These are phyloP conservation scores for Acronicta alni DNA, from an alignment of 2,888 invertebrate genomes.

Conservation along the genomic window DNA sequence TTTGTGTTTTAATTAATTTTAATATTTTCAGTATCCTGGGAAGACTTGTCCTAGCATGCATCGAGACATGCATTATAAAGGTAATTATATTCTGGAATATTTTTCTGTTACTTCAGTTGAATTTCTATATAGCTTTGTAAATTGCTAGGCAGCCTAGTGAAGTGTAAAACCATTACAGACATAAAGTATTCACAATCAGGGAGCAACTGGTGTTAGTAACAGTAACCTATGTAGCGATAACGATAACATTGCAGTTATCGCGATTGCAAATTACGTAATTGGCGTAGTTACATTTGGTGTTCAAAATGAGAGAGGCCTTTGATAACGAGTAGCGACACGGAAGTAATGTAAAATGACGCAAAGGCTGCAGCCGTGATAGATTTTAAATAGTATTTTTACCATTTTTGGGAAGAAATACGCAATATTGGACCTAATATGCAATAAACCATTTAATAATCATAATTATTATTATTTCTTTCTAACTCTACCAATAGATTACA, in stretches of 20 bases:
- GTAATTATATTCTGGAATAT: conserved; percentile 76
- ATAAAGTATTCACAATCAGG: conserved; percentile 43
- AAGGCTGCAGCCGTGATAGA: not conserved
- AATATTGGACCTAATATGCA: no score
- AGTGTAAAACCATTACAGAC: conserved; percentile 26
- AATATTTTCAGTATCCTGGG: conserved; percentile 90
- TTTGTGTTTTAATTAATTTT: conserved; percentile 39
- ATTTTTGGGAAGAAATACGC: no score
- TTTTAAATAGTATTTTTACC: no score
- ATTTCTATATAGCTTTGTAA: no score
- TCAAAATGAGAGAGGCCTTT: conserved; percentile 46
- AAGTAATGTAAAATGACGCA: not conserved
- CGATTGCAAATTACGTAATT: conserved; percentile 54
- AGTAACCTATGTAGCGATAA: conserved; percentile 52
- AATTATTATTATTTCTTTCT: no score
- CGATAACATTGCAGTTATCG: conserved; percentile 54
- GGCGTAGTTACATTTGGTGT: conserved; percentile 52
- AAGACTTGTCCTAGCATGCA: conserved; percentile 97
- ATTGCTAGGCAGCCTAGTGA: not conserved
- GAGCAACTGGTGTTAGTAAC: conserved; percentile 57
- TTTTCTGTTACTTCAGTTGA: no score
- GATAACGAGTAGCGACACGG: conserved; percentile 12
- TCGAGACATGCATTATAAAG: conserved; percentile 97
- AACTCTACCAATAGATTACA: no score
- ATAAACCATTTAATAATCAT: no score